Base-by-base conservation (phyloP, 2,113 vertebrate species). In the Mesembrinibis cayennensis region DNA sequence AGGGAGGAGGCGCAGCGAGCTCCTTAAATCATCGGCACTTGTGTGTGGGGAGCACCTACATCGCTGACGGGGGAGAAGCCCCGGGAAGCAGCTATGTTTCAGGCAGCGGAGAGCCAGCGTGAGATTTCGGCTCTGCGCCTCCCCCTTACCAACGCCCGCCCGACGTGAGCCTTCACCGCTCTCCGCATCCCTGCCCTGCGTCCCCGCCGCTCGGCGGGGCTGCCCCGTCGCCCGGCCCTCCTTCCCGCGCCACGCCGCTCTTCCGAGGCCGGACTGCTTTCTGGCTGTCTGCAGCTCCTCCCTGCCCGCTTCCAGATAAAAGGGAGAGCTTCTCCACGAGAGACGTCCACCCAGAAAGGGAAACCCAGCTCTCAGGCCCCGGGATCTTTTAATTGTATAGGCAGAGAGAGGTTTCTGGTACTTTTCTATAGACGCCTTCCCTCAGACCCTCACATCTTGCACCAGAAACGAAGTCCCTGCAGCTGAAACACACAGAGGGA, bases 201-300 rank as follows among this genome's bases (percentile, higher is more conserved):
- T 12, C 36, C 36, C 67, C 21, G 38, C 10, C 10, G 0, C 38
- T 18, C 3, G 3, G 59, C 13, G 5, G 9, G 40, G 69, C 74
- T 61, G 40, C 27, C 20, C 62, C 36, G 44, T 23, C 11, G 36
- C 61, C 63, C 10, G 1, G 26, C 59, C 2, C 49, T 16, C 26
- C 7, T 3, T 27, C 67, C 66, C 5, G 0, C 5, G 3, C 55
- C 18, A 19, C 2, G 1, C 44, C 0, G 8, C 66, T 29, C 30
- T 25, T 12, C 89, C 22, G 11, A 9, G 0, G 3, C 76, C 7
- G 27, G 32, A 7, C 26, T 38, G 49, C 50, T 8, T 29, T 20
- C 56, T 20, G 29, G 4, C 21, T 13, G 30, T 4, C 58, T 45
- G 7, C 76, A 62, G 4, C 77, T 45, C 62, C 71, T 72, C 69